These are phyloP conservation scores for Leptatherina wallacei DNA, from an alignment of 2,797 vertebrate genomes.

Conservation along the genomic window DNA sequence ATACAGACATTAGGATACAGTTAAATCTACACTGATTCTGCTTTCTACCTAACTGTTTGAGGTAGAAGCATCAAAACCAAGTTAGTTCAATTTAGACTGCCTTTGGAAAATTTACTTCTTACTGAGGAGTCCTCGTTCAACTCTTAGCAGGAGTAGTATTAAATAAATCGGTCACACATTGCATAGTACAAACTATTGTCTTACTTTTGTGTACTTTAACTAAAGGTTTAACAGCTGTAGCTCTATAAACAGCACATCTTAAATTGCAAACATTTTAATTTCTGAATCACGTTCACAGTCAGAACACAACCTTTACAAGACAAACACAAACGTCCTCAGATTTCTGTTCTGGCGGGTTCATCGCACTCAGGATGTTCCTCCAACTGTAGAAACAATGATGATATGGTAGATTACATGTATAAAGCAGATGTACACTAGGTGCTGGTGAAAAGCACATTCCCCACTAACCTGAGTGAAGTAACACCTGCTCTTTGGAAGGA, in stretches of 20 bases:
- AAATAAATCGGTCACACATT: not conserved
- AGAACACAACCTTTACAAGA: slow-evolving; percentile 6
- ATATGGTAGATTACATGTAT: not conserved
- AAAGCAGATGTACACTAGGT: not conserved
- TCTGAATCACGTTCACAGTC: not conserved
- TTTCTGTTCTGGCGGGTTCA: slow-evolving; percentile 54
- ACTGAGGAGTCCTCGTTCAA: not conserved
- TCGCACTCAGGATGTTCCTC: slow-evolving; percentile 33
- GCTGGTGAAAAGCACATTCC: slow-evolving; percentile 9
- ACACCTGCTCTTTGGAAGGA: slow-evolving; percentile 59
- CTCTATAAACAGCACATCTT: not conserved
- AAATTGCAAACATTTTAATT: not conserved
- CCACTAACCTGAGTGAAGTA: slow-evolving; percentile 57
- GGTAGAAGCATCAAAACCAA: not conserved
- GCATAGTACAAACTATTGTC: not conserved
- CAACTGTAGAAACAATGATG: slow-evolving; percentile 49
- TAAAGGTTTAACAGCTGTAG: not conserved
- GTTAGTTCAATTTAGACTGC: not conserved
- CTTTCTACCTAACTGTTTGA: not conserved
- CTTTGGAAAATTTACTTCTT: not conserved
- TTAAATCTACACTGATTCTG: not conserved
- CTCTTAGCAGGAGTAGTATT: not conserved
- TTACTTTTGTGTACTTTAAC: not conserved
- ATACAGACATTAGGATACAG: not conserved
- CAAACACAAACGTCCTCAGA: slow-evolving; percentile 43